A percentile compares a stretch with the other conserved stretches of the same genome.
phyloP scores from a whole-genome alignment of 2,888 invertebrate genomes.

The Prosapia bicincta region DNA sequence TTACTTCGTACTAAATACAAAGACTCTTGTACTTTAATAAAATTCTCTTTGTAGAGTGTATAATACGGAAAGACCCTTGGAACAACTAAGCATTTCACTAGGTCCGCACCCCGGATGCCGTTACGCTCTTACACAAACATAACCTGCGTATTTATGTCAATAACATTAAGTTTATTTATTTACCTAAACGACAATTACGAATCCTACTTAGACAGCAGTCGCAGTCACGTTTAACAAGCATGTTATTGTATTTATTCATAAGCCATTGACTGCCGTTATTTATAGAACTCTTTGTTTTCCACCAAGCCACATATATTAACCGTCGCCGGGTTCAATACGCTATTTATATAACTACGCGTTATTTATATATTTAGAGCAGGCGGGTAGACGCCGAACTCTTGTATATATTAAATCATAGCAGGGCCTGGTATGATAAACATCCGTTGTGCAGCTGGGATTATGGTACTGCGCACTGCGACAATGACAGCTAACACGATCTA shows the following conservation, averaged over 20 bases:
- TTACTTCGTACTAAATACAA: too few relatives aligned
- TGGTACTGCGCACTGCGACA: neutral
- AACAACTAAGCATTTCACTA: too few relatives aligned
- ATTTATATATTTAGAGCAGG: slow-evolving; percentile 2
- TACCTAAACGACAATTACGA: neutral
- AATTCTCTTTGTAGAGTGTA: too few relatives aligned
- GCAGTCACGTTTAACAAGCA: neutral
- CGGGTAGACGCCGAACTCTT: neutral
- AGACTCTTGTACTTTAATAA: too few relatives aligned
- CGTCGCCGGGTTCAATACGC: neutral
- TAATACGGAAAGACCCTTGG: too few relatives aligned
- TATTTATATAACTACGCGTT: neutral
- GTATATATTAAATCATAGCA: slow-evolving; percentile 2
- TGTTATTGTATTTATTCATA: slow-evolving; percentile 2
- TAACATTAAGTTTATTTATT: neutral
- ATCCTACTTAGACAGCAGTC: neutral
- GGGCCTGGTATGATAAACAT: slow-evolving; percentile 2
- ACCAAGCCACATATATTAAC: neutral
- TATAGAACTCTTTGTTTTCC: neutral
- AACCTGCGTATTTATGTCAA: too few relatives aligned
- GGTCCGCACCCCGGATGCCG: too few relatives aligned
- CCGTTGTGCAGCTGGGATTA: neutral
- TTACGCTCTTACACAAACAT: too few relatives aligned
- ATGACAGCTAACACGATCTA: neutral
- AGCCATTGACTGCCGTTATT: neutral